Evolutionary conservation across 2,797 vertebrate genomes (phyloP).

Genomic region (Rhinella marina): DNA sequence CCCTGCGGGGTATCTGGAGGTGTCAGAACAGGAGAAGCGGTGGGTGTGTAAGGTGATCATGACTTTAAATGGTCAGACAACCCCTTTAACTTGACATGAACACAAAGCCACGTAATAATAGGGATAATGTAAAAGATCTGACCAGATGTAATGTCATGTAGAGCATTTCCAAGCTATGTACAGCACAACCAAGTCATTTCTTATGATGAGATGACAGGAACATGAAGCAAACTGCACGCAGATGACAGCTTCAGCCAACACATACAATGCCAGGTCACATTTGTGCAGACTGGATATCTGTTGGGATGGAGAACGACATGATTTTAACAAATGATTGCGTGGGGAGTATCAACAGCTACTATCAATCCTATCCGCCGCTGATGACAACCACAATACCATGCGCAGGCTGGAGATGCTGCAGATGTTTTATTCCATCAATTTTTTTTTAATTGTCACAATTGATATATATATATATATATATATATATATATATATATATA

Average conservation of each 20-base stretch:
- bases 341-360: not conserved
- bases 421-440: not conserved
- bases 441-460: not conserved
- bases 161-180: not conserved
- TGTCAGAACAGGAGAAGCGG: no score
- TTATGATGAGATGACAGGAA: slow-evolving; percentile 23
- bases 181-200: slow-evolving; percentile 41
- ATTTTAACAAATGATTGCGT: slow-evolving; percentile 20
- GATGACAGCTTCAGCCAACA: slow-evolving; percentile 31
- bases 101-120: not conserved
- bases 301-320: slow-evolving; percentile 15
- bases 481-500: no score
- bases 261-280: slow-evolving; percentile 38
- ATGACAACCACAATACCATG: not conserved
- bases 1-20: no score
- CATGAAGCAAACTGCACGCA: slow-evolving; percentile 29
- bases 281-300: not conserved
- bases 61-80: no score
- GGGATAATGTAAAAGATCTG: slow-evolving; percentile 1
- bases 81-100: not conserved
- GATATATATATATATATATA: no score
- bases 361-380: not conserved
- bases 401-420: not conserved
- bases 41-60: no score
- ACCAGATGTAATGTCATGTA: slow-evolving; percentile 18